Conservation (phyloP, 2,888 invertebrate species). For the Autographa pulchrina region DNA sequence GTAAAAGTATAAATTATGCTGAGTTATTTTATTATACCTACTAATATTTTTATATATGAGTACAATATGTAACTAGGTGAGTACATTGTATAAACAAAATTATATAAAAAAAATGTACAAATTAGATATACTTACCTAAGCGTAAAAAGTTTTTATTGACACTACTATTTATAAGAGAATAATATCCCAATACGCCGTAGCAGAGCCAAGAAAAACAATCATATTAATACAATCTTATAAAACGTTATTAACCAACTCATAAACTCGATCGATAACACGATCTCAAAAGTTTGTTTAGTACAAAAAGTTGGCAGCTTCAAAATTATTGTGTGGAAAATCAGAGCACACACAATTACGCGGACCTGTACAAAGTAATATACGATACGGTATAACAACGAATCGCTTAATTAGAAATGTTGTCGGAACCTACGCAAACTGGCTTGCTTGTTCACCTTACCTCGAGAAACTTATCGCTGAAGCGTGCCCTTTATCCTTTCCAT, state of each 20-base stretch:
- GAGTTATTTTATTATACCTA: too few relatives aligned
- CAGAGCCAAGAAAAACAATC: not conserved
- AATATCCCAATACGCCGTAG: not conserved
- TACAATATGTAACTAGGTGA: too few relatives aligned
- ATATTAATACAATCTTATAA: constrained; percentile 11
- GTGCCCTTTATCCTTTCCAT: constrained; percentile 85
- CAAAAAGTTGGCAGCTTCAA: constrained; percentile 17
- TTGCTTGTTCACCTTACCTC: constrained; percentile 77
- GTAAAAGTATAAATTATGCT: too few relatives aligned
- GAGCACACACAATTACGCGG: constrained; percentile 51
- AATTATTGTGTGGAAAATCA: constrained; percentile 47
- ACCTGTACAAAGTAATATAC: constrained; percentile 56
- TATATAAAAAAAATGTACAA: too few relatives aligned
- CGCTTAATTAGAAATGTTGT: constrained; percentile 81
- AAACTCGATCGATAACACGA: constrained; percentile 43
- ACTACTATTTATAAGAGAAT: not conserved
- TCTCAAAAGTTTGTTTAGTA: constrained; percentile 15
- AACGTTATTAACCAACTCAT: constrained; percentile 22
- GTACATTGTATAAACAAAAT: too few relatives aligned
- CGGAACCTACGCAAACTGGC: constrained; percentile 78
- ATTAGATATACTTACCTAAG: too few relatives aligned
- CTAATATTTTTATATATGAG: too few relatives aligned
- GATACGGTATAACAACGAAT: constrained; percentile 67
- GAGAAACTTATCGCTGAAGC: constrained; percentile 82
- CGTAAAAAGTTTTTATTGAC: too few relatives aligned